A percentile compares a stretch with the other conserved stretches of the same genome.
phyloP scores from a whole-genome alignment of 2,888 invertebrate genomes.

The Stenodera caucasica region DNA sequence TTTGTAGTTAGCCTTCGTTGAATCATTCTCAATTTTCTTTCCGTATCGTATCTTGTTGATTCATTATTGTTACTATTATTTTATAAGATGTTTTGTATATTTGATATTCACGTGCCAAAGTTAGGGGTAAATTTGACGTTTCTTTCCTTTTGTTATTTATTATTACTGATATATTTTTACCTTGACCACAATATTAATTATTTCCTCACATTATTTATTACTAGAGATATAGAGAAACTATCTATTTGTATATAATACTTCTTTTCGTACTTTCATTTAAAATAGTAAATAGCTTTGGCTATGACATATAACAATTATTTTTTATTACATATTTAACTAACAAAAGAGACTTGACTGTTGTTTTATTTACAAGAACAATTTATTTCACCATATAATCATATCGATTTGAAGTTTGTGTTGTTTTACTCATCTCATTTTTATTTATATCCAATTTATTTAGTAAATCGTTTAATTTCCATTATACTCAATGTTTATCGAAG shows the following conservation, averaged over 20 bases:
- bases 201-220: neutral
- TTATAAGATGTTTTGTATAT: slow-evolving; percentile 8
- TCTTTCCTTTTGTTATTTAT: slow-evolving; percentile 5
- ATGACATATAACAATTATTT: neutral
- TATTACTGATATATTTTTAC: slow-evolving; percentile 7
- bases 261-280: neutral
- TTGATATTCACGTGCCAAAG: slow-evolving; percentile 15
- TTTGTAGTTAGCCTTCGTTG: neutral
- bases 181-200: slow-evolving; percentile 20
- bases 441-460: neutral
- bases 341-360: neutral
- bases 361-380: slow-evolving; percentile 3
- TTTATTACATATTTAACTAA: neutral
- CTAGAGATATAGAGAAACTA: too few relatives aligned
- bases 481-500: too few relatives aligned
- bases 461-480: neutral
- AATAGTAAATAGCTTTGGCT: neutral
- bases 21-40: neutral
- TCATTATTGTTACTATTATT: neutral
- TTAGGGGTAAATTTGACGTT: slow-evolving; percentile 14
- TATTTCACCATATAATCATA: neutral
- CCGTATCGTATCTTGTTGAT: neutral
- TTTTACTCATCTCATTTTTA: neutral
- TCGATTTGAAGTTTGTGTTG: neutral
- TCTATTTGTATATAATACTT: too few relatives aligned